phyloP scores from a whole-genome alignment of 2,797 vertebrate species.

The Dromococcyx pavoninus region DNA sequence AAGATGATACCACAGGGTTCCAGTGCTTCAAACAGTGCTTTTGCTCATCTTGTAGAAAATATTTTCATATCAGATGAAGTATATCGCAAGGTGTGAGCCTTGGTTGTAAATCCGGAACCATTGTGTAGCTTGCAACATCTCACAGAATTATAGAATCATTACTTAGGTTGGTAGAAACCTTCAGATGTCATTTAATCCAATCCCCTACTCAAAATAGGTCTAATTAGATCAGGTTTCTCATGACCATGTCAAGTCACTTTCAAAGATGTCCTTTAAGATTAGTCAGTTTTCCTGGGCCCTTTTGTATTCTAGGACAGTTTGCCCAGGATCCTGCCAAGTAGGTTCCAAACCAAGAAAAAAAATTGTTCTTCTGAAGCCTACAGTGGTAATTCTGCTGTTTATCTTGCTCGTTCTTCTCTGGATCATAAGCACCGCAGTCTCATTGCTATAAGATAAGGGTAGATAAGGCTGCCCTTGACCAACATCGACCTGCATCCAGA shows the following conservation, averaged over 20 bases:
- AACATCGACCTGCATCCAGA: not conserved
- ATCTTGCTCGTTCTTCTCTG: not conserved
- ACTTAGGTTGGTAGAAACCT: not conserved
- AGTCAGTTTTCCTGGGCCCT: not conserved
- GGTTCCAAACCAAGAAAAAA: not conserved
- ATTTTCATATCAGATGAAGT: not conserved
- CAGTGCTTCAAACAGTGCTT: not conserved
- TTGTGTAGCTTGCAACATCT: not conserved
- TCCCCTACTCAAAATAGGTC: not conserved
- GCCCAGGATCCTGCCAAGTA: not conserved
- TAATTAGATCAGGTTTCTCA: not conserved
- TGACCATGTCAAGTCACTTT: not conserved
- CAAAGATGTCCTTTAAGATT: not conserved
- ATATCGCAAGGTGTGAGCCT: not conserved
- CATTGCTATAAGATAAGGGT: no score
- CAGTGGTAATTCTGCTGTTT: not conserved
- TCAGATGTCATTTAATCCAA: not conserved
- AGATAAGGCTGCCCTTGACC: not conserved
- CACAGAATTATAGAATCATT: not conserved
- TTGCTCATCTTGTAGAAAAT: not conserved
- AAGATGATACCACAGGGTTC: not conserved
- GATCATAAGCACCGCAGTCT: not conserved
- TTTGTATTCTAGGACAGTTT: not conserved
- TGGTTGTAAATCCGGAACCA: not conserved
- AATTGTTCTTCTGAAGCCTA: not conserved